A percentile compares a stretch with the other conserved stretches of the same genome.
Conservation (phyloP, 2,888 invertebrate species). For the Lepidocyrtoides sp. region DNA sequence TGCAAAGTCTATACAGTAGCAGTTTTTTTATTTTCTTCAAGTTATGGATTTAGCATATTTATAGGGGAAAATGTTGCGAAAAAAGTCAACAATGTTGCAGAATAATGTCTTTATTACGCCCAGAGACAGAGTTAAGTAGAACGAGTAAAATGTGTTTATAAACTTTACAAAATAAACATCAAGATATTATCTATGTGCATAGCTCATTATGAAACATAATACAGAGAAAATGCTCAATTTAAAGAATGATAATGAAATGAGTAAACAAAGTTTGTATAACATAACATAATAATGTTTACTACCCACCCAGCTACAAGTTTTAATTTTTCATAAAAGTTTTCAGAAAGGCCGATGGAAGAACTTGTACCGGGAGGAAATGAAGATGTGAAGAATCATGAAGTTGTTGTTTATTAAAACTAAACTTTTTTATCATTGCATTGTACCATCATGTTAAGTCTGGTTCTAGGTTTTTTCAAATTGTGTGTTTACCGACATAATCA, state of each 20-base stretch:
- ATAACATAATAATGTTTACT: too few relatives aligned
- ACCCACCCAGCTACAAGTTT: too few relatives aligned
- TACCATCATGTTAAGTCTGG: neutral
- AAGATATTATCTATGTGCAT: neutral
- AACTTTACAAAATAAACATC: constrained; percentile 27
- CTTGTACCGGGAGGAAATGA: neutral
- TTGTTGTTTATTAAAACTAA: neutral
- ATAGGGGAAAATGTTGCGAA: too few relatives aligned
- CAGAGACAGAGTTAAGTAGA: constrained; percentile 20
- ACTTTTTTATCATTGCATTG: neutral
- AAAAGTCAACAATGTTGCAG: neutral
- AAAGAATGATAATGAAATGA: neutral
- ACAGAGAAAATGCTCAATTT: neutral
- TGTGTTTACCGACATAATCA: too few relatives aligned
- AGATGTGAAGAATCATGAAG: neutral
- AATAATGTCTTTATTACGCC: constrained; percentile 37
- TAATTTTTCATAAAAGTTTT: too few relatives aligned
- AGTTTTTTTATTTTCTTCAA: too few relatives aligned
- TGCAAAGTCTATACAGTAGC: too few relatives aligned
- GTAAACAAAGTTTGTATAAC: neutral
- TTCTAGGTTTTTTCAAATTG: too few relatives aligned
- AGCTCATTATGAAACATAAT: neutral
- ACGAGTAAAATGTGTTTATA: constrained; percentile 27
- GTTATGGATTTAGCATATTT: too few relatives aligned
- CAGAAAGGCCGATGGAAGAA: neutral